A percentile compares a stretch with the other conserved stretches of the same genome.
Evolutionary conservation across 1,140 invertebrate species (phyloP).

Genomic region (Drosophila micromelanica): DNA sequence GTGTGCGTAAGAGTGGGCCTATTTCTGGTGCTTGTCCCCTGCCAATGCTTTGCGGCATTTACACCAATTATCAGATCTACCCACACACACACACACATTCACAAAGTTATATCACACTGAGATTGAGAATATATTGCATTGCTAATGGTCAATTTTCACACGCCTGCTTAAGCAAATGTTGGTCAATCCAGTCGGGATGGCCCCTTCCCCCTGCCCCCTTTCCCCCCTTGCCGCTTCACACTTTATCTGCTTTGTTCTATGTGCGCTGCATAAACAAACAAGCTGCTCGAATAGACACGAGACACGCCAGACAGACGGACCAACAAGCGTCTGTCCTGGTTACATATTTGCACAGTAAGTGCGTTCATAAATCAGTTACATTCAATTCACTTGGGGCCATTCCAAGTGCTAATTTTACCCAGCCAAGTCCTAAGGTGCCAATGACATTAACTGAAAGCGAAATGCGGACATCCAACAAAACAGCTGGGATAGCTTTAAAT

Average conservation of each 20-base stretch:
- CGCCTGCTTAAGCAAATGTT: constrained; percentile 73
- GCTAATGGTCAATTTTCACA: constrained; percentile 80
- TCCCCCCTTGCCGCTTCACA: not conserved
- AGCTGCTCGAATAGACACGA: constrained; percentile 45
- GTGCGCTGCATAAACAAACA: constrained; percentile 66
- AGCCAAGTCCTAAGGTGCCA: constrained; percentile 11
- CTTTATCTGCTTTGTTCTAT: constrained; percentile 3
- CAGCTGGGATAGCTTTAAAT: not conserved
- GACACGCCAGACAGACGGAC: constrained; percentile 14
- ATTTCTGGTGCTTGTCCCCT: constrained; percentile 21
- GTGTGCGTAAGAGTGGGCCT: constrained; percentile 9
- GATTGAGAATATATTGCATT: constrained; percentile 75
- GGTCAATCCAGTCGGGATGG: constrained; percentile 29
- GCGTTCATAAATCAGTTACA: constrained; percentile 77
- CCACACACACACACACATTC: constrained; percentile 14
- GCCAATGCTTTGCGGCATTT: constrained; percentile 68
- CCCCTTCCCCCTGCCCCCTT: not conserved
- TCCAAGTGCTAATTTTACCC: constrained; percentile 67
- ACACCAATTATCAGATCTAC: constrained; percentile 69
- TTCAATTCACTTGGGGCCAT: constrained; percentile 75
- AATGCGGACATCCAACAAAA: too few species aligned
- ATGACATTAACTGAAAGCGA: not conserved
- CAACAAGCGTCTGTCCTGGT: constrained; percentile 31
- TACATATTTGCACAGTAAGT: constrained; percentile 76
- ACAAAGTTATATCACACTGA: constrained; percentile 67